Evolutionary conservation across 1,140 invertebrate species (phyloP).

Genomic region (Drosophila pachea): DNA sequence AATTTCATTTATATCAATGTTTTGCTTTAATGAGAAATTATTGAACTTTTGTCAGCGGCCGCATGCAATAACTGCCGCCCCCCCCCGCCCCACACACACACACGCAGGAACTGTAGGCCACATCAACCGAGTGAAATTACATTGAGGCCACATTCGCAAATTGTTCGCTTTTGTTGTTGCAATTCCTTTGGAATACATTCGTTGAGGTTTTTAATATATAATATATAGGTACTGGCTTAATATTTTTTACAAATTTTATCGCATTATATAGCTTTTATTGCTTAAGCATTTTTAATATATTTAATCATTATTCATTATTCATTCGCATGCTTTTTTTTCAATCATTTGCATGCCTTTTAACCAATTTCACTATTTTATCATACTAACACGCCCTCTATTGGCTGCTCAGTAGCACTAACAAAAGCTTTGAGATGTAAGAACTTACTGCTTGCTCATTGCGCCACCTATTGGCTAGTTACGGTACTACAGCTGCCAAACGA

Average conservation of each 20-base stretch:
- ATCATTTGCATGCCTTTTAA: too few relatives aligned
- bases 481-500: not conserved
- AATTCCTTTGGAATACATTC: slow-evolving; percentile 13
- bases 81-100: slow-evolving; percentile 27
- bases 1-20: slow-evolving; percentile 69
- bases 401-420: too few relatives aligned
- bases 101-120: slow-evolving; percentile 30
- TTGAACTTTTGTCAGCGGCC: slow-evolving; percentile 59
- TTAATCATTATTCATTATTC: not conserved
- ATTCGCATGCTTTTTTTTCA: not conserved
- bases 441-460: too few relatives aligned
- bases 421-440: too few relatives aligned
- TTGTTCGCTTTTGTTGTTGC: slow-evolving; percentile 26
- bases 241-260: too few relatives aligned
- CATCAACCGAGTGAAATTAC: slow-evolving; percentile 53
- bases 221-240: slow-evolving; percentile 1
- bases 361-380: too few relatives aligned
- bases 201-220: slow-evolving; percentile 28
- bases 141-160: slow-evolving; percentile 58
- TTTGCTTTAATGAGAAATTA: slow-evolving; percentile 66
- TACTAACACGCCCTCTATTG: too few relatives aligned
- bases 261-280: too few relatives aligned
- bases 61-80: slow-evolving; percentile 37
- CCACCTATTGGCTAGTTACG: not conserved
- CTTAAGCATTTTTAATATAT: not conserved